A percentile compares a stretch with the other conserved stretches of the same genome.
phyloP scores from a whole-genome alignment of 2,113 vertebrate genomes.

The Parus major region DNA sequence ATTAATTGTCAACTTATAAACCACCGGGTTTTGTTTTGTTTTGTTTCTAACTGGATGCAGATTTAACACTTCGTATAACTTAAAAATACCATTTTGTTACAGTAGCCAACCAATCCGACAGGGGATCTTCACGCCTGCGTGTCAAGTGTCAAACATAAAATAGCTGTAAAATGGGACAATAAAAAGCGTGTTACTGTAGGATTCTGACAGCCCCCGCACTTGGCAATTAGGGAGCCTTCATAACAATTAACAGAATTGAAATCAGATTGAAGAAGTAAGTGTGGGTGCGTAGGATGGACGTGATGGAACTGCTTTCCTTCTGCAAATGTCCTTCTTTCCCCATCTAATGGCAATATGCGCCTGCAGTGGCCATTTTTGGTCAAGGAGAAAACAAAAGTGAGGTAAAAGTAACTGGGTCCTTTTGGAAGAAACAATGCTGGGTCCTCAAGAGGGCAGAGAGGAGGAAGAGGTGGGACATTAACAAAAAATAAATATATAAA shows the following conservation, averaged over 20 bases:
- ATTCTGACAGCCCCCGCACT: neutral
- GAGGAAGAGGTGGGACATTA: neutral
- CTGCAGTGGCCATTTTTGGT: neutral
- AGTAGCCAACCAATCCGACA: neutral
- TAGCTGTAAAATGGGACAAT: conserved; percentile 29
- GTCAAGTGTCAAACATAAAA: conserved; percentile 48
- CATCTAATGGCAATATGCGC: rapidly evolving
- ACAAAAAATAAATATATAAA: neutral
- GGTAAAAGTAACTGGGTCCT: neutral
- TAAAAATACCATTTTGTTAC: conserved; percentile 48
- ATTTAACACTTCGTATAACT: conserved; percentile 37
- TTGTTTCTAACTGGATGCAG: conserved; percentile 58
- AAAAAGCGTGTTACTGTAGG: conserved; percentile 35
- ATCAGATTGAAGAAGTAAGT: neutral
- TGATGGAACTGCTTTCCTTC: neutral
- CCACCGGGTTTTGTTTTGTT: neutral
- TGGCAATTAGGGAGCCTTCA: neutral
- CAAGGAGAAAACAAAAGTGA: neutral
- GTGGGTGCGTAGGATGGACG: neutral
- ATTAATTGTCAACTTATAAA: conserved; percentile 28
- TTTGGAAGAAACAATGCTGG: neutral
- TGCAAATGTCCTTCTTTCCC: neutral
- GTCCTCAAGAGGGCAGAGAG: neutral
- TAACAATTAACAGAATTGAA: conserved; percentile 50
- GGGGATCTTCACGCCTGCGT: conserved; percentile 11